phyloP scores from a whole-genome alignment of 2,888 invertebrate genomes.

The Rosalia funebris region DNA sequence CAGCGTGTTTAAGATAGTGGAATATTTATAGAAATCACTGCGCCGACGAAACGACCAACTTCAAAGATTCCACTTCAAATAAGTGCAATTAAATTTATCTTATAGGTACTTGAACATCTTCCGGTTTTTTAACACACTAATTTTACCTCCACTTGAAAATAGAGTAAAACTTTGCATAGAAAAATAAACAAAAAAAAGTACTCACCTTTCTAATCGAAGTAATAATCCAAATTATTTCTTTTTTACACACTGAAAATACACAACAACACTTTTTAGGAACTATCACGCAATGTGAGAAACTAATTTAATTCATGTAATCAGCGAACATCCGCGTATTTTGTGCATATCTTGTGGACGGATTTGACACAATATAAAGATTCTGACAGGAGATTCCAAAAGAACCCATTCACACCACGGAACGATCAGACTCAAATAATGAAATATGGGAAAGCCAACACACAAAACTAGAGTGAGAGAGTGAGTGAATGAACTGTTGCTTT shows the following conservation, averaged over 20 bases:
- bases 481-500: neutral
- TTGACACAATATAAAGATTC: conserved; percentile 21
- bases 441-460: conserved; percentile 7
- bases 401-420: conserved; percentile 18
- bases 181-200: neutral
- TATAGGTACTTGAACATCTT: neutral
- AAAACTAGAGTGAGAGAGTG: conserved; percentile 14
- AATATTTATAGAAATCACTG: conserved; percentile 20
- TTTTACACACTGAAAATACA: conserved; percentile 20
- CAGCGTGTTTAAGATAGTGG: neutral
- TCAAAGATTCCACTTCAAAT: conserved; percentile 15
- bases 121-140: neutral
- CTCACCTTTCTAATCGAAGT: conserved; percentile 17
- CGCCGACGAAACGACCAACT: conserved; percentile 10
- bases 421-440: conserved; percentile 15
- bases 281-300: conserved; percentile 15
- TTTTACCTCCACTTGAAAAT: neutral
- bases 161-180: neutral
- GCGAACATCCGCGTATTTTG: conserved; percentile 4
- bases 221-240: conserved; percentile 21
- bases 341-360: conserved; percentile 22
- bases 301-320: conserved; percentile 23
- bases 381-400: conserved; percentile 16
- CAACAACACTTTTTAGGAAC: conserved; percentile 22
- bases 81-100: conserved; percentile 19